Evolutionary conservation across 2,113 vertebrate species (phyloP).

Genomic region (Rhipidura dahli): DNA sequence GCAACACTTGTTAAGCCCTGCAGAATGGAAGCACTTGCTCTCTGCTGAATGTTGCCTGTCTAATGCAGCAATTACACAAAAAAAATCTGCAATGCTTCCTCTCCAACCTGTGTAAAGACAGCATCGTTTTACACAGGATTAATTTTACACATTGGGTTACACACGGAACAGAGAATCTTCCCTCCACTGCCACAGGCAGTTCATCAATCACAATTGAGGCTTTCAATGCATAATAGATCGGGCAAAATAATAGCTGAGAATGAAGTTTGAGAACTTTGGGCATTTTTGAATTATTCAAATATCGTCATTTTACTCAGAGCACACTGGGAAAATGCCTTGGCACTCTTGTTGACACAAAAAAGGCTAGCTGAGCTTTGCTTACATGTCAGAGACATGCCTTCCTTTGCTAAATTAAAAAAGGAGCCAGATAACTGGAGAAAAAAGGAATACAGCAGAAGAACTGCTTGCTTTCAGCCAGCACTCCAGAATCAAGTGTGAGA

Average conservation of each 20-base stretch:
- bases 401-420: neutral
- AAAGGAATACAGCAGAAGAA: neutral
- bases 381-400: neutral
- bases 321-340: conserved; percentile 6
- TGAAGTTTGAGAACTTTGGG: conserved; percentile 15
- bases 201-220: conserved; percentile 27
- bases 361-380: neutral
- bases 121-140: neutral
- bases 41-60: neutral
- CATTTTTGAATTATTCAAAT: conserved; percentile 25
- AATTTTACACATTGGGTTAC: conserved; percentile 13
- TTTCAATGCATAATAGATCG: conserved; percentile 35
- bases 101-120: conserved; percentile 5
- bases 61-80: neutral
- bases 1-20: neutral
- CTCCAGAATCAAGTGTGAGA: neutral
- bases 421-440: neutral
- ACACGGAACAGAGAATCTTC: neutral
- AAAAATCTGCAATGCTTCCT: neutral
- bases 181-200: neutral
- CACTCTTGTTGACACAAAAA: neutral
- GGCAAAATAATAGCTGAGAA: conserved; percentile 52
- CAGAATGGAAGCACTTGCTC: neutral
- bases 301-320: neutral
- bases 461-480: neutral